Evolutionary conservation across 2,113 vertebrate genomes (phyloP).

Genomic region (Melanotaenia duboulayi): DNA sequence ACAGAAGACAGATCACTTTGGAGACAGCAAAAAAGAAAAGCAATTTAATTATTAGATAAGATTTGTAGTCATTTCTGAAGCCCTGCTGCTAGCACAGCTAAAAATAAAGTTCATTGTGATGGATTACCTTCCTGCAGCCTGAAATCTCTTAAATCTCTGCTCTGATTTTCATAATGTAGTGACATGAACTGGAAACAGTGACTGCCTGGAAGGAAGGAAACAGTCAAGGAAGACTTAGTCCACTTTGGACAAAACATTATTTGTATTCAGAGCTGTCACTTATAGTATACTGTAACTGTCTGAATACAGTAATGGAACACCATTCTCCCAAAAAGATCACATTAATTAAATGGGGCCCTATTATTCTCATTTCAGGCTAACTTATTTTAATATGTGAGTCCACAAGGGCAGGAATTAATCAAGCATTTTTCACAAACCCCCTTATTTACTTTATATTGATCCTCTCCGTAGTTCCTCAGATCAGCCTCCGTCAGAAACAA

Average conservation of each 20-base stretch:
- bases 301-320: no score
- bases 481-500: no score
- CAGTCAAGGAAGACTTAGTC: not conserved
- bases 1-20: not conserved
- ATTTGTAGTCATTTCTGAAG: not conserved
- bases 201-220: not conserved
- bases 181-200: not conserved
- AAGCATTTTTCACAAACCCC: no score
- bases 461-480: no score
- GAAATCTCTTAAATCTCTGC: constrained; percentile 19
- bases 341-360: no score
- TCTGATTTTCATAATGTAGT: constrained; percentile 1
- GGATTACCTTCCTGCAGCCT: constrained; percentile 27
- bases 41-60: no score
- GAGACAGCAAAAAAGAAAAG: not conserved
- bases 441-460: no score
- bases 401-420: no score
- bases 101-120: constrained; percentile 8
- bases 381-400: no score
- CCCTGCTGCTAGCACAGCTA: not conserved
- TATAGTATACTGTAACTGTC: rapidly evolving
- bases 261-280: not conserved
- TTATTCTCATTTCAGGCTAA: no score
- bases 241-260: not conserved
- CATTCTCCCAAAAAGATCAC: no score